Evolutionary conservation across 2,797 vertebrate genomes (phyloP), one percentile per base, ranked within the genome.

Genomic region (Sebastes vulpes): DNA sequence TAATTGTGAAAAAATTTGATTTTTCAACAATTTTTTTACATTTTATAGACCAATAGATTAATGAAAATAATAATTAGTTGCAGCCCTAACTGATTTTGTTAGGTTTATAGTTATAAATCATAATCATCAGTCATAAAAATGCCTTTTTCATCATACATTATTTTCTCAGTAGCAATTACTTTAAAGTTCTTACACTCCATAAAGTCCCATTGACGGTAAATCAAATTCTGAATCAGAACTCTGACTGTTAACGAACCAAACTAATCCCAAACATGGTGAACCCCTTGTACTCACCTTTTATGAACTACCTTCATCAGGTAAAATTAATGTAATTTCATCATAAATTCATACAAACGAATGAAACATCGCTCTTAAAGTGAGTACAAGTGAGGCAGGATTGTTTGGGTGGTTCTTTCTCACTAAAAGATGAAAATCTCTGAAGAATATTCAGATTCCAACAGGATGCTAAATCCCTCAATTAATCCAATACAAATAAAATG

Each of bases 401-500:
- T 25, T 25, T 48, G 11, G 5, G 1, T 4, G 14, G 5, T 61
- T 73, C 16, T 52, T 64, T 61, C 21, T 65, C 53, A 48, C 16
- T 10, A 4, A 18, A 64, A 64, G 61, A 35, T 2, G 25, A 56
- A 72, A 42, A 50, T 28, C 14, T 79, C 18, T 52, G 4, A 69
- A 48, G 64, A 35, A 64, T 11, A 53, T n/a, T 81, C 53, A 31
- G 52, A 50, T 26, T 18, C 31, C 28, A 57, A 10, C 61, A 80
- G 23, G 29, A 75, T 32, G 57, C 18, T 29, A 61, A 65, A 69
- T 64, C 52, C 31, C 58, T 75, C 14, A 4, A 46, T 71, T 50
- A 68, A 78, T 82, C 46, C 66, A 26, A 18, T 6, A 7, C 68
- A 61, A 71, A 70, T 75, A 7, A 4, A 60, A 48, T 35, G 26